phyloP scores from a whole-genome alignment of 2,888 invertebrate species.

The Alloscopus bannaensis region DNA sequence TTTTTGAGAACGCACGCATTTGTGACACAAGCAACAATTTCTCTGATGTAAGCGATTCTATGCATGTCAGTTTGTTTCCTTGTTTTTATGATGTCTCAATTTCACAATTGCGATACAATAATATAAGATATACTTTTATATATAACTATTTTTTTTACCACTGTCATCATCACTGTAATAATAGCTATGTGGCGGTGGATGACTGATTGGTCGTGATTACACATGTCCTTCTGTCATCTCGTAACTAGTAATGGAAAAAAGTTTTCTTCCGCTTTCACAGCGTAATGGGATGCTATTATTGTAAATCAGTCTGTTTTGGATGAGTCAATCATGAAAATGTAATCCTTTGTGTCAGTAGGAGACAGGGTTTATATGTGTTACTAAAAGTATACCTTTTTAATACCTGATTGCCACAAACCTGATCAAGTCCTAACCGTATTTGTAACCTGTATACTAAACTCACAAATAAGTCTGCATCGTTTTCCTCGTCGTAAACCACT shows the following conservation, averaged over 20 bases:
- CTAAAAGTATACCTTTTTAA: no score
- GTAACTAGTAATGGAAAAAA: constrained; percentile 1
- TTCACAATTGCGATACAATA: neutral
- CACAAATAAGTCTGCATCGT: no score
- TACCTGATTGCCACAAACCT: no score
- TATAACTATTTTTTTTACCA: neutral
- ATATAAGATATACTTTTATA: neutral
- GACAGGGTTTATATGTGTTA: no score
- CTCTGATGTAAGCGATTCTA: neutral
- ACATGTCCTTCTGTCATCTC: no score
- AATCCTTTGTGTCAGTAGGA: no score
- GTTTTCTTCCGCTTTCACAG: constrained; percentile 7
- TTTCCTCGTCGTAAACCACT: no score
- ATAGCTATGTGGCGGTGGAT: constrained; percentile 1
- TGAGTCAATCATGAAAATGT: constrained; percentile 20
- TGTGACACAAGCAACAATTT: neutral
- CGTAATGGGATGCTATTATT: constrained; percentile 22
- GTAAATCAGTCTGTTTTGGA: constrained; percentile 18
- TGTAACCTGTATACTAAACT: no score
- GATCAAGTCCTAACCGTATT: no score
- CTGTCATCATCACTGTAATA: neutral
- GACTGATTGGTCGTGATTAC: constrained; percentile 21
- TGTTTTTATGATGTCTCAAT: constrained; percentile 43
- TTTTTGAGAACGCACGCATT: no score
- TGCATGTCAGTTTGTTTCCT: constrained; percentile 4